Evolutionary conservation across 2,113 vertebrate genomes (phyloP).

Genomic region (Lophura nycthemera): DNA sequence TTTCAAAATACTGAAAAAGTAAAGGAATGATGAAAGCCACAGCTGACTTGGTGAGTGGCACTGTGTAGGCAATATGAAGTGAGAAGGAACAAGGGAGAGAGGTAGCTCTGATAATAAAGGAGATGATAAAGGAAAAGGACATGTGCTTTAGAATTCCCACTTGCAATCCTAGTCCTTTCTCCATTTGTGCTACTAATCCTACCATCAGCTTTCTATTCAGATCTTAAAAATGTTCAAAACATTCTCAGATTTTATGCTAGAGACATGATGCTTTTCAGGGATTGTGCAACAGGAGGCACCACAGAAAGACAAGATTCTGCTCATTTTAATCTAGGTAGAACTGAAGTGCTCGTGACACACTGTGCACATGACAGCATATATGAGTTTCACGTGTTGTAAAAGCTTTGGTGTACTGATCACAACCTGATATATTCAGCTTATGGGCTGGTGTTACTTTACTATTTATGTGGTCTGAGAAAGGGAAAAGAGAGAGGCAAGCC

Average conservation of each 20-base stretch:
- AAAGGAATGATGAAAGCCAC: neutral
- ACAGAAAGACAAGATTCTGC: neutral
- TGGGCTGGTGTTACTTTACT: constrained; percentile 29
- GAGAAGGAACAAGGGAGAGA: neutral
- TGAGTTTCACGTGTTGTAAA: constrained; percentile 19
- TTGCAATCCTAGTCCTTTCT: neutral
- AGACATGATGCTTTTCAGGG: neutral
- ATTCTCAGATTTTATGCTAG: neutral
- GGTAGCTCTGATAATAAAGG: neutral
- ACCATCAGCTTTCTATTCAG: neutral
- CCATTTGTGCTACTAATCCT: neutral
- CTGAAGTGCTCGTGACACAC: neutral
- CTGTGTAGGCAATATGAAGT: neutral
- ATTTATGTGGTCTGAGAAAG: constrained; percentile 56
- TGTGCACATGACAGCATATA: neutral
- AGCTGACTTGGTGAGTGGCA: neutral
- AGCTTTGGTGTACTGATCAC: constrained; percentile 41
- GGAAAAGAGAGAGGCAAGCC: constrained; percentile 31
- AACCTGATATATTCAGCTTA: constrained; percentile 35
- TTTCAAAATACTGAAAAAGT: neutral
- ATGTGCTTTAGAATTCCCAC: neutral
- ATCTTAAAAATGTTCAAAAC: neutral
- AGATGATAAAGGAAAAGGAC: neutral
- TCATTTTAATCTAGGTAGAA: neutral
- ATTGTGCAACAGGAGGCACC: neutral